A percentile compares a stretch with the other conserved stretches of the same genome.
phyloP scores from a whole-genome alignment of 2,113 vertebrate species.

The Tachuris rubrigastra region DNA sequence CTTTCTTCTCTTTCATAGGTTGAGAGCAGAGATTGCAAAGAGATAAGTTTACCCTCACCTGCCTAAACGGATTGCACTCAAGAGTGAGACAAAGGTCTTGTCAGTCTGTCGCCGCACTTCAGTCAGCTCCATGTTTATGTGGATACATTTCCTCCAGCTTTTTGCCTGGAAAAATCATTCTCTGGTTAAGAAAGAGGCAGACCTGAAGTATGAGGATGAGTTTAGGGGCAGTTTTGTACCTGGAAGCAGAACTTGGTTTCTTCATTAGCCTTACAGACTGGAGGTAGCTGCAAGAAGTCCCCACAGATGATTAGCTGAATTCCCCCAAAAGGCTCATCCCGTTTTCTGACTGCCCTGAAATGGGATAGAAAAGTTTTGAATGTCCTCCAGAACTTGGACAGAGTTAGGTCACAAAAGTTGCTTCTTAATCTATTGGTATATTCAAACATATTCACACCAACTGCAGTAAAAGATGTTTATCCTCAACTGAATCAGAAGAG shows the following conservation, averaged over 20 bases:
- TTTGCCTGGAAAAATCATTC: constrained; percentile 76
- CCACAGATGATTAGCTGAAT: constrained; percentile 96
- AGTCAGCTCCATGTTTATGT: constrained; percentile 90
- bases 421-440: background rate
- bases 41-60: constrained; percentile 70
- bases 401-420: background rate
- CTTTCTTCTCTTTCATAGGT: background rate
- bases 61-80: constrained; percentile 89
- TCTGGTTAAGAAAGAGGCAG: background rate
- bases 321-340: constrained; percentile 90
- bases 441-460: background rate
- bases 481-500: background rate
- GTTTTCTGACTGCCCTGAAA: constrained; percentile 83
- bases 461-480: background rate
- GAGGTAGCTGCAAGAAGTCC: constrained; percentile 96
- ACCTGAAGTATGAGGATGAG: background rate
- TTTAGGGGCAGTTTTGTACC: constrained; percentile 66
- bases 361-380: background rate
- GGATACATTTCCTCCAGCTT: constrained; percentile 91
- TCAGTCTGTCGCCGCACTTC: constrained; percentile 91
- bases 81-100: constrained; percentile 86
- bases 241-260: constrained; percentile 91
- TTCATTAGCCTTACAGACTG: constrained; percentile 84
- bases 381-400: background rate
- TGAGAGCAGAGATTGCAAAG: background rate